Conservation (phyloP, 1,140 invertebrate genomes). For the Bombus confusus region DNA sequence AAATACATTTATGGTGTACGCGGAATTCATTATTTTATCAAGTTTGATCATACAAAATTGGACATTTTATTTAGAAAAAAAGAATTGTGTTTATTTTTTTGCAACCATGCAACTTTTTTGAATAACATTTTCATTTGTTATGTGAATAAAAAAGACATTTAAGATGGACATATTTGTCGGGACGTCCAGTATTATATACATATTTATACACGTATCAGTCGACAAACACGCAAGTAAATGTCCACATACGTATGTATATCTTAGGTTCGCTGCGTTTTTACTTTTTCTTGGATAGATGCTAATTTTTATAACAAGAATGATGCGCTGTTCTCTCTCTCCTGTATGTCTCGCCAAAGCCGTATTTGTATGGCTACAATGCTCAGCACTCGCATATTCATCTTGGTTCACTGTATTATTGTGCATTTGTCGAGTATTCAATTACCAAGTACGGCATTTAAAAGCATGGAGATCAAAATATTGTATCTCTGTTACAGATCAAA, state of each 20-base stretch:
- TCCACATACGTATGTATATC: slow-evolving; percentile 55
- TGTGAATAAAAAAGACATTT: neutral
- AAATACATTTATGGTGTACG: neutral
- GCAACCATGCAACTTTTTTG: neutral
- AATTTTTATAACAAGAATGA: slow-evolving; percentile 76
- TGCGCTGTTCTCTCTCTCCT: slow-evolving; percentile 71
- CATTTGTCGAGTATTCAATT: slow-evolving; percentile 69
- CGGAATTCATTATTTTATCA: neutral
- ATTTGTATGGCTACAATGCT: slow-evolving; percentile 81
- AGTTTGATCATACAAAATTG: neutral
- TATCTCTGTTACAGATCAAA: slow-evolving; percentile 87
- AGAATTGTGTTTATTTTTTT: neutral
- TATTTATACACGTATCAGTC: slow-evolving; percentile 24
- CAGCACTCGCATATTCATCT: slow-evolving; percentile 78
- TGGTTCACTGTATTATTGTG: slow-evolving; percentile 65
- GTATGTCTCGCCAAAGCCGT: slow-evolving; percentile 78
- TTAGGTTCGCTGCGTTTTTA: slow-evolving; percentile 70
- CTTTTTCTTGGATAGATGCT: slow-evolving; percentile 74
- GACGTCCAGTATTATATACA: neutral
- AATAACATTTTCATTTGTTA: neutral
- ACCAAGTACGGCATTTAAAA: neutral
- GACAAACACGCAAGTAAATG: slow-evolving; percentile 42
- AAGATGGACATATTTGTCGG: neutral
- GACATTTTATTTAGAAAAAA: neutral
- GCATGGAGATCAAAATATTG: slow-evolving; percentile 21